Evolutionary conservation across 2,113 vertebrate species (phyloP), one percentile per base, ranked within the genome.

Genomic region (Takifugu flavidus): DNA sequence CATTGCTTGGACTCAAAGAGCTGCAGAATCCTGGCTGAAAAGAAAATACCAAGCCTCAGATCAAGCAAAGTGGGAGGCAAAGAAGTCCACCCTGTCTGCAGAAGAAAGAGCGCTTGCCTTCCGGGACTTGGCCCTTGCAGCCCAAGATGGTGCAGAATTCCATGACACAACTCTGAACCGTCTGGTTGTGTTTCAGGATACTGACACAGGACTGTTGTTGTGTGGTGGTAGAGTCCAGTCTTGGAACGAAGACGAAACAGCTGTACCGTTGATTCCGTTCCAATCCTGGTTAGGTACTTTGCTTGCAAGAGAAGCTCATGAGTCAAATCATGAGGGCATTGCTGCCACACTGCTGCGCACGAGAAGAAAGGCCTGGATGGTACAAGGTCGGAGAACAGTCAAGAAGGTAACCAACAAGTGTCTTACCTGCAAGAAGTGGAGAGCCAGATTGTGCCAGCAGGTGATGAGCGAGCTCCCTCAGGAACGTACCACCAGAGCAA

Each of bases 141-240:
- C 60, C 2, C 55, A 67, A n/a, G 65, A 70, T 2, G 62, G 25
- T 3, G 5, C 13, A 5, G 15, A 6, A 0, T 74, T 80, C 5
- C 46, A 15, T 10, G 42, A 57, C 4, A 74, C 65, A 0, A 70
- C 68, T 4, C 49, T 63, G 15, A 57, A 49, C 27, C 59, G 67
- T 25, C 26, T 70, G 5, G 59, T 25, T 15, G 51, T 72, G 4
- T 63, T 31, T 7, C 70, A 25, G 42, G 63, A 77, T 10, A 2
- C 27, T 26, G 34, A 43, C 20, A 66, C 34, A 14, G 61, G 61
- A 13, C 65, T 82, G 0, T 13, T 62, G 8, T 7, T 69, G 5
- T 75, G 61, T 70, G 70, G 76, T 39, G 59, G 73, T 6, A 27
- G 67, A 20, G 8, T 80, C 3, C 67, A 75, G 12, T 39, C 6